A percentile compares a stretch with the other conserved stretches of the same genome.
phyloP scores from a whole-genome alignment of 2,888 invertebrate genomes.

The Desoria tigrina region DNA sequence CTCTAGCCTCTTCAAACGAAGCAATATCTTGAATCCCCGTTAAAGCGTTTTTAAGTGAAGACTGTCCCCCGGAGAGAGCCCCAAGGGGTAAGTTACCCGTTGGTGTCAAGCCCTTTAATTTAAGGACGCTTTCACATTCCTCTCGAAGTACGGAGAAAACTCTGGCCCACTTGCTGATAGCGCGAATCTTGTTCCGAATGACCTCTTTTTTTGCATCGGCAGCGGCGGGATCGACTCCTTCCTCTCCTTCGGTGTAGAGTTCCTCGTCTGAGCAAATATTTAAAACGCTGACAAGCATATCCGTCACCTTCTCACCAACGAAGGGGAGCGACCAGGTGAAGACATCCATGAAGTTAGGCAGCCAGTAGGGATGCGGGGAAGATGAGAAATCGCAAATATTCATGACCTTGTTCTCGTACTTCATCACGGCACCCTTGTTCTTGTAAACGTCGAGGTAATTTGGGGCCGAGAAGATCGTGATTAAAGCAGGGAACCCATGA shows the following conservation, averaged over 20 bases:
- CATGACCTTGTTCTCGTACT: slow-evolving; percentile 2
- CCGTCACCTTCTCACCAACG: slow-evolving; percentile 15
- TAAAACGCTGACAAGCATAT: slow-evolving; percentile 1
- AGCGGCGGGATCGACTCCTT: slow-evolving; percentile 80
- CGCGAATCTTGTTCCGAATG: background rate
- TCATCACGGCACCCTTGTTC: slow-evolving; percentile 9
- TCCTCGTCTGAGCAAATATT: slow-evolving; percentile 98
- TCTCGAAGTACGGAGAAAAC: slow-evolving; percentile 67
- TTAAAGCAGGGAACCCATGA: slow-evolving; percentile 11
- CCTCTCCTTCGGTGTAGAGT: slow-evolving; percentile 91
- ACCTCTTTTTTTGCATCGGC: background rate
- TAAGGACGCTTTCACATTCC: slow-evolving; percentile 97
- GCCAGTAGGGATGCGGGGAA: slow-evolving; percentile 14
- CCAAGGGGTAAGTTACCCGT: slow-evolving; percentile 95
- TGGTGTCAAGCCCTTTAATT: slow-evolving; percentile 96
- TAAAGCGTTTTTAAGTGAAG: slow-evolving; percentile 76
- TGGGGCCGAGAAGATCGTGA: slow-evolving; percentile 10
- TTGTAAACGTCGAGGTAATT: slow-evolving; percentile 16
- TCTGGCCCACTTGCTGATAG: too few relatives aligned
- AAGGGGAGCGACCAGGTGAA: slow-evolving; percentile 14
- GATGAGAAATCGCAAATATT: background rate
- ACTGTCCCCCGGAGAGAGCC: slow-evolving; percentile 93
- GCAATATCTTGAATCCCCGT: too few relatives aligned
- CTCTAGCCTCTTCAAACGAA: slow-evolving; percentile 97
- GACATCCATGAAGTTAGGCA: slow-evolving; percentile 9